These are phyloP conservation scores for Agonopterix subpropinquella DNA, from an alignment of 2,888 invertebrate genomes.

Conservation along the genomic window DNA sequence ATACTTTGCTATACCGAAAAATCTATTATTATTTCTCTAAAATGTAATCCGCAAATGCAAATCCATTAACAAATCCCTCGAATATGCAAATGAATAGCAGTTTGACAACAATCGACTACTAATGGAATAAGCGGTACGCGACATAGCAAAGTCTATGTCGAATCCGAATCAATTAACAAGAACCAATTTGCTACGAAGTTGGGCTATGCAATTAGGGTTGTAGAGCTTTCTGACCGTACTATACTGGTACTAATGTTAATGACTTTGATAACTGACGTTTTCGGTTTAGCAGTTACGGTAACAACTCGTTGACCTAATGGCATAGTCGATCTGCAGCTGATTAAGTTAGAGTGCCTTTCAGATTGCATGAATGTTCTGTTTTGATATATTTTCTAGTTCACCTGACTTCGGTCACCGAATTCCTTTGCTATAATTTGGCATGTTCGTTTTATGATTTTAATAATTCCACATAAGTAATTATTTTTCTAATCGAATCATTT, in stretches of 20 bases:
- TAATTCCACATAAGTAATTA: too few relatives aligned
- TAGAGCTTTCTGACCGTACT: slow-evolving; percentile 6
- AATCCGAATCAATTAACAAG: slow-evolving; percentile 62
- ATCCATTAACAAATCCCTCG: not conserved
- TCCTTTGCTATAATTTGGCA: too few relatives aligned
- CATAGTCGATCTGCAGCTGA: too few relatives aligned
- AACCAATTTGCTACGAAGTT: slow-evolving; percentile 53
- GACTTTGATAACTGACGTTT: not conserved
- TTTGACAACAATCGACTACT: slow-evolving; percentile 20
- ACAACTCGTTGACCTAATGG: too few relatives aligned
- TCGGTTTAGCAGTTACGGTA: too few relatives aligned
- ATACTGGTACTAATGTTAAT: slow-evolving; percentile 1
- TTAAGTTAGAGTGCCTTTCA: too few relatives aligned
- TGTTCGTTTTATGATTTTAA: too few relatives aligned
- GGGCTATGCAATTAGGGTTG: slow-evolving; percentile 53
- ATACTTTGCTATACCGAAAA: too few relatives aligned
- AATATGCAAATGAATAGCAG: slow-evolving; percentile 27
- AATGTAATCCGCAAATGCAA: not conserved
- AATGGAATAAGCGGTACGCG: slow-evolving; percentile 32
- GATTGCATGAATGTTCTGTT: too few relatives aligned
- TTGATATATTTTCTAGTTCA: too few relatives aligned
- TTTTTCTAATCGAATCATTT: too few relatives aligned
- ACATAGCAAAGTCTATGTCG: slow-evolving; percentile 34
- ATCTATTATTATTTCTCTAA: not conserved
- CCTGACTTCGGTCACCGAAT: too few relatives aligned